Base-by-base conservation (phyloP, 2,113 vertebrate species). In the Emydocephalus ijimae region DNA sequence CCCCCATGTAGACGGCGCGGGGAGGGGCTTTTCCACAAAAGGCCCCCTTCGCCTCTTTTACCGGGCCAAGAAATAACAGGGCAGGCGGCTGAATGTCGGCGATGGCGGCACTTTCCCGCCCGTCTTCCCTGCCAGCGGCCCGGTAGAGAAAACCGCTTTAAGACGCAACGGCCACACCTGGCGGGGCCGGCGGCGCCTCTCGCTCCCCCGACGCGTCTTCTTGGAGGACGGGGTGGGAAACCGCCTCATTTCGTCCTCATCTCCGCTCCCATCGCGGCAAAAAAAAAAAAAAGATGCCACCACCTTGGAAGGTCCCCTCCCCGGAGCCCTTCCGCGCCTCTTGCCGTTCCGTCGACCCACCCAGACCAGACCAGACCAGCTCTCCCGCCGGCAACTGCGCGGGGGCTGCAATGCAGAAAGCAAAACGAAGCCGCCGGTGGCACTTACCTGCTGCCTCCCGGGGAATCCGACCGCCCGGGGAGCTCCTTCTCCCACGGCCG, bases 371-470 rank as follows among this genome's bases (percentile, higher is more conserved):
- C 45, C 15, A n/a, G 34, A 34, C 69, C 69, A 9, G 18, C 90
- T 26, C 48, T 14, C 34, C 69, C 34, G 24, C 81, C 91, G 12
- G 34, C 90, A 20, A 14, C 45, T 4, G 55, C 85, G 86, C 57
- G 86, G 85, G 81, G 86, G 86, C 91, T 88, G 94, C 94, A 95
- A 92, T 96, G 95, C 95, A 92, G 95, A 48, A 74, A 86, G 29
- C 54, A 20, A 87, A 91, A 23, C 2, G 56, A 1, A 56, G 85
- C 18, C 34, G 61, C 23, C 0, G 56, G 4, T 20, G 56, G 92
- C 94, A 85, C 91, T 97, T 96, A 97, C 97, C 97, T 97, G 96
- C 94, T 94, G 95, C 95, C 96, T 96, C 96, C 93, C 94, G 94
- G 96, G 96, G 96, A 95, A 94, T 96, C 95, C 94, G 94, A 89